Conservation (phyloP, 1,140 invertebrate species). For the Saccostrea glomerata region DNA sequence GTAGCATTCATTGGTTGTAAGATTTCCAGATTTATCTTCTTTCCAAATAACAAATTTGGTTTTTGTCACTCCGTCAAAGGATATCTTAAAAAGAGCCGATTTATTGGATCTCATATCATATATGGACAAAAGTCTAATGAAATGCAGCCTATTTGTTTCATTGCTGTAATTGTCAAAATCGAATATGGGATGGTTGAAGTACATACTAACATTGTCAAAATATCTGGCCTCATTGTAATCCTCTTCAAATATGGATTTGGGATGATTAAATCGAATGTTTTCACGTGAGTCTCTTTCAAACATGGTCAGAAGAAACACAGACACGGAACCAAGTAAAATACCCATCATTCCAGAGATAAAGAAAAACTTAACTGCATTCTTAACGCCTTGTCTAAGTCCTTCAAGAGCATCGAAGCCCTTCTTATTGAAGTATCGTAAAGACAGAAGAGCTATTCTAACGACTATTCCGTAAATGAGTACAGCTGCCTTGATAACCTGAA, state of each 20-base stretch:
- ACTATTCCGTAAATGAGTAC: conserved; percentile 66
- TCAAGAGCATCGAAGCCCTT: conserved; percentile 53
- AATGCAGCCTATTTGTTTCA: conserved; percentile 53
- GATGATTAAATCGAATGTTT: conserved; percentile 65
- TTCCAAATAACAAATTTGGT: conserved; percentile 61
- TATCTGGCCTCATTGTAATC: conserved; percentile 69
- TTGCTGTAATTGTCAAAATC: conserved; percentile 45
- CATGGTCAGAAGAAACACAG: conserved; percentile 70
- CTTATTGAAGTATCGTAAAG: conserved; percentile 67
- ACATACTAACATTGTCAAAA: conserved; percentile 70
- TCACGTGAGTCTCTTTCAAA: conserved; percentile 63
- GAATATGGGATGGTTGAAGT: conserved; percentile 63
- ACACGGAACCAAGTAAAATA: conserved; percentile 58
- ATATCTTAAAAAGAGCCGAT: conserved; percentile 56
- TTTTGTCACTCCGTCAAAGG: conserved; percentile 58
- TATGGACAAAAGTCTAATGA: conserved; percentile 63
- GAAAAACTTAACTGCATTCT: conserved; percentile 62
- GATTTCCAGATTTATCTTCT: conserved; percentile 33
- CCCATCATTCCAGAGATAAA: conserved; percentile 69
- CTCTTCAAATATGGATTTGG: conserved; percentile 65
- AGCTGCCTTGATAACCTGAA: conserved; percentile 70
- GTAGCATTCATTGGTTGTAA: conserved; percentile 64
- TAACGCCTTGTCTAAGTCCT: conserved; percentile 50
- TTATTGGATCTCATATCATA: conserved; percentile 62
- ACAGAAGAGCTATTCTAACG: conserved; percentile 66